Percentiles rank a stretch among this genome's conserved stretches.
Conservation (phyloP, 2,797 vertebrate species). For the Atherinosoma microstoma region DNA sequence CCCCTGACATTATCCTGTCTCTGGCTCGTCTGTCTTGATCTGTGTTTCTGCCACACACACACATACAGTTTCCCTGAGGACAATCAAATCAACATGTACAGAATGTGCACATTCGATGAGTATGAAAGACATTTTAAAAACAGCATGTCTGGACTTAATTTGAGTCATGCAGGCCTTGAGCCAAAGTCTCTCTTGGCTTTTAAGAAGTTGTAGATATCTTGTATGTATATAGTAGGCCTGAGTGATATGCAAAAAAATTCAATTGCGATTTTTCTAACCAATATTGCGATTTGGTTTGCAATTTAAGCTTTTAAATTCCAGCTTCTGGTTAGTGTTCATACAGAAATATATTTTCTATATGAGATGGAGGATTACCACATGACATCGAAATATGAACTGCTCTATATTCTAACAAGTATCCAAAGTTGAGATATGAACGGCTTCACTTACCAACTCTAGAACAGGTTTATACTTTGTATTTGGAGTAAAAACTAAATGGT, state of each 20-base stretch:
- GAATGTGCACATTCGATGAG: not conserved
- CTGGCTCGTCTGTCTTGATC: slow-evolving; percentile 38
- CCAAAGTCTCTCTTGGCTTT: not conserved
- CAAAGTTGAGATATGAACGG: too few species aligned
- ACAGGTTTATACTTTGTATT: too few species aligned
- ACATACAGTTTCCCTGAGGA: slow-evolving; percentile 25
- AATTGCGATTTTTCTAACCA: too few species aligned
- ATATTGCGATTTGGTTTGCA: too few species aligned
- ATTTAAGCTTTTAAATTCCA: too few species aligned
- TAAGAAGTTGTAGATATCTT: not conserved
- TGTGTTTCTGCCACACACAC: slow-evolving; percentile 13
- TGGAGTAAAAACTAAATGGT: too few species aligned
- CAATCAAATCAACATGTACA: not conserved
- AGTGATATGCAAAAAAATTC: not conserved
- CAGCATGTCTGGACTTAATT: slow-evolving; percentile 1
- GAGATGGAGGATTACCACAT: too few species aligned
- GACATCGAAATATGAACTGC: too few species aligned
- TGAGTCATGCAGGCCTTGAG: not conserved
- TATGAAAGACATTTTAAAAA: slow-evolving; percentile 1
- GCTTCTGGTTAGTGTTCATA: too few species aligned
- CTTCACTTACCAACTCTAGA: too few species aligned
- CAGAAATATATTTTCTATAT: too few species aligned
- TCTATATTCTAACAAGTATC: too few species aligned
- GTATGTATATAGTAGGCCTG: not conserved
- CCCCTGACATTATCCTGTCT: slow-evolving; percentile 56